Evolutionary conservation across 2,888 invertebrate species (phyloP).

Genomic region (Zygothrica quintamaculata): DNA sequence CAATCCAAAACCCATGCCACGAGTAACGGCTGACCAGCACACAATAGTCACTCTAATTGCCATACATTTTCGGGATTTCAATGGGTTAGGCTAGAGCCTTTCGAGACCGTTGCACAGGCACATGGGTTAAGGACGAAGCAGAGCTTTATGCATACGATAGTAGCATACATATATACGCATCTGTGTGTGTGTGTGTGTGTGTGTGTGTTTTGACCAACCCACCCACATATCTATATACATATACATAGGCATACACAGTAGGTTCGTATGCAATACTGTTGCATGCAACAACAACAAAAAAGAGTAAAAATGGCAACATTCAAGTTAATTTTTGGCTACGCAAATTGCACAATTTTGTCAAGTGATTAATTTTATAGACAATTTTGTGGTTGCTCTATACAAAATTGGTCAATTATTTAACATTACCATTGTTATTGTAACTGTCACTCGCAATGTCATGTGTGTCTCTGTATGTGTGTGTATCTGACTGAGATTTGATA

Average conservation of each 20-base stretch:
- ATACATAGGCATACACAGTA: constrained; percentile 1
- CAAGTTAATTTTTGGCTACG: constrained; percentile 76
- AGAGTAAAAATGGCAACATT: constrained; percentile 56
- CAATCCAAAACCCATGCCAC: not conserved
- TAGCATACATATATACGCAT: constrained; percentile 9
- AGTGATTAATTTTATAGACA: constrained; percentile 77
- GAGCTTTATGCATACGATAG: constrained; percentile 7
- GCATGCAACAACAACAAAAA: constrained; percentile 51
- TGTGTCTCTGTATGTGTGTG: constrained; percentile 2
- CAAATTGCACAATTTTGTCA: constrained; percentile 75
- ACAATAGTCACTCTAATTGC: constrained; percentile 82
- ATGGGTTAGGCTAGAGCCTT: constrained; percentile 67
- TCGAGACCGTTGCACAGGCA: constrained; percentile 19
- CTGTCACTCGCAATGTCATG: not conserved
- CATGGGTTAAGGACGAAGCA: constrained; percentile 6
- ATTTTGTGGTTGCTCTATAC: constrained; percentile 55
- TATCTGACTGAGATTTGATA: not conserved
- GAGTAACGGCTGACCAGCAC: constrained; percentile 42
- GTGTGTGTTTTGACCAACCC: constrained; percentile 10
- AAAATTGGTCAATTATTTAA: constrained; percentile 32
- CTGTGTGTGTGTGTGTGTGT: no score
- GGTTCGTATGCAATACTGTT: constrained; percentile 61
- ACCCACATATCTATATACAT: not conserved
- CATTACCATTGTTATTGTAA: constrained; percentile 40
- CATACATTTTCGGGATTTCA: constrained; percentile 81